These are phyloP conservation scores for Hybos culiciformis DNA, from an alignment of 2,888 invertebrate species.

Conservation along the genomic window DNA sequence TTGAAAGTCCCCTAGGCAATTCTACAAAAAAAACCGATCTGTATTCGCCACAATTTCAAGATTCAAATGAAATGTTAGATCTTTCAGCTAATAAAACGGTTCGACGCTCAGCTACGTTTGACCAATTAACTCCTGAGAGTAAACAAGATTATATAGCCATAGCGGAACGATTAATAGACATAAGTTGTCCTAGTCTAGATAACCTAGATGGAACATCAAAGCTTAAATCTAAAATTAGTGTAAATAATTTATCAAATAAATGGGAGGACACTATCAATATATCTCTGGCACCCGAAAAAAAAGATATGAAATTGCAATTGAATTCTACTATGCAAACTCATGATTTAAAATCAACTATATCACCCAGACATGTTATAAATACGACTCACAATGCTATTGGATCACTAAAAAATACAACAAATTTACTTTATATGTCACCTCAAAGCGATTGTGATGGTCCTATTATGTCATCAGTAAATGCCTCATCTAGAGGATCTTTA, in stretches of 20 bases:
- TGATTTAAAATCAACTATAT: constrained; percentile 19
- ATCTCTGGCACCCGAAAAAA: constrained; percentile 24
- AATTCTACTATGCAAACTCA: constrained; percentile 28
- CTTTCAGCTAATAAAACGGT: too few species aligned
- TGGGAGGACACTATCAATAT: constrained; percentile 18
- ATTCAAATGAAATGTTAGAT: too few species aligned
- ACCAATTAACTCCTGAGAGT: background rate
- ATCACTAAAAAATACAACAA: constrained; percentile 20
- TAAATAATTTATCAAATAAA: background rate
- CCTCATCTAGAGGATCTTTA: constrained; percentile 8
- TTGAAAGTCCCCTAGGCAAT: too few species aligned
- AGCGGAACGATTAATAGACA: constrained; percentile 16
- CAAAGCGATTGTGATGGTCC: background rate
- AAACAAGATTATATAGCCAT: constrained; percentile 13
- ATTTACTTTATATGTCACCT: constrained; percentile 26
- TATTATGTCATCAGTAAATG: background rate
- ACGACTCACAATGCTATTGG: constrained; percentile 25
- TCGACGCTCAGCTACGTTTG: background rate
- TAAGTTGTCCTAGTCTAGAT: constrained; percentile 5
- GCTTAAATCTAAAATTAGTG: background rate
- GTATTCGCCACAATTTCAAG: too few species aligned
- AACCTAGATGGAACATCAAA: background rate
- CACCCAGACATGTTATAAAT: constrained; percentile 25
- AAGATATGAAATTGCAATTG: constrained; percentile 28
- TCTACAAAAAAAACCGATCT: too few species aligned